These are phyloP conservation scores for Crotalus horridus DNA, from an alignment of 2,113 vertebrate genomes.

Conservation along the genomic window DNA sequence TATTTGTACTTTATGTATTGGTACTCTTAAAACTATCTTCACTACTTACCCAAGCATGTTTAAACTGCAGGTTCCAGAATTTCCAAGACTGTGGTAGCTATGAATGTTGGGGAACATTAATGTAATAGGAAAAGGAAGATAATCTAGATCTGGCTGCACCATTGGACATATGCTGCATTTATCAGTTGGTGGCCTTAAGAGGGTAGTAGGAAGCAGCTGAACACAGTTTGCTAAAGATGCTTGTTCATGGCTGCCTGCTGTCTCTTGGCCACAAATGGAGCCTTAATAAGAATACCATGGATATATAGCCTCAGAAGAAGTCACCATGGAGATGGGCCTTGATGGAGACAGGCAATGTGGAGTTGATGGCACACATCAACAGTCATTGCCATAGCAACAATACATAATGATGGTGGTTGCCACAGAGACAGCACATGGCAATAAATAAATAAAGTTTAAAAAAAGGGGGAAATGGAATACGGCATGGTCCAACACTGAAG, in stretches of 20 bases:
- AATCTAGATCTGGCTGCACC: background rate
- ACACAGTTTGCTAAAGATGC: background rate
- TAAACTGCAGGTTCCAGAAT: too few relatives aligned
- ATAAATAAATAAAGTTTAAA: background rate
- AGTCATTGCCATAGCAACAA: constrained; percentile 34
- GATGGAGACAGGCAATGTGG: constrained; percentile 52
- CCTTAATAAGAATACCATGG: constrained; percentile 45
- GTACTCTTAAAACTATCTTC: background rate
- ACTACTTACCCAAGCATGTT: too few relatives aligned
- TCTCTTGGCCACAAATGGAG: constrained; percentile 8
- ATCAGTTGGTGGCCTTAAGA: background rate
- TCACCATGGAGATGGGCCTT: constrained; percentile 64
- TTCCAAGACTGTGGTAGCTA: too few relatives aligned
- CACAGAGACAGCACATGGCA: constrained; percentile 22
- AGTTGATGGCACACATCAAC: constrained; percentile 26
- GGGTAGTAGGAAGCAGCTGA: background rate
- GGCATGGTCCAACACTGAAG: background rate
- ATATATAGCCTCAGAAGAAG: constrained; percentile 53
- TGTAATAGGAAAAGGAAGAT: too few relatives aligned
- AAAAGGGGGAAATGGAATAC: too few relatives aligned
- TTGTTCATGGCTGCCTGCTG: background rate
- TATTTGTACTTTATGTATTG: background rate
- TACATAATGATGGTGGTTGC: constrained; percentile 26
- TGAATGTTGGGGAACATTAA: background rate
- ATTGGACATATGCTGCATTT: background rate